Conservation (phyloP, 2,797 vertebrate species). For the Diceros bicornis region DNA sequence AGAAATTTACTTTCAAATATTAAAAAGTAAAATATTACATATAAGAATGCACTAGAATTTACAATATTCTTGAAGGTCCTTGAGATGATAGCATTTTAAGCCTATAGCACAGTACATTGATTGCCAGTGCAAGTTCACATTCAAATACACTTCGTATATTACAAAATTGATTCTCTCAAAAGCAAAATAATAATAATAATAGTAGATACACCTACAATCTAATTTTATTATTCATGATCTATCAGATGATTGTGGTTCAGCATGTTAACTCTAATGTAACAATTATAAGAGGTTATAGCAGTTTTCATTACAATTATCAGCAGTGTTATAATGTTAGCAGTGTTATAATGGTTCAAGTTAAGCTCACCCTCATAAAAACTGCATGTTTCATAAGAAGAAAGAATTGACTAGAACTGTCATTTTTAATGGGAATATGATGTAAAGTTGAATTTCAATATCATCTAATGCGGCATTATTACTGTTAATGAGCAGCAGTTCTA, state of each 20-base stretch:
- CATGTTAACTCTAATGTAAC: conserved; percentile 29
- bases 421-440: conserved; percentile 68
- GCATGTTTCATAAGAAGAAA: neutral
- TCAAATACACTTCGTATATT: conserved; percentile 53
- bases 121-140: neutral
- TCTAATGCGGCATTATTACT: conserved; percentile 9
- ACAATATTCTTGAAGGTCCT: conserved; percentile 27
- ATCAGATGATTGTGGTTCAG: conserved; percentile 33
- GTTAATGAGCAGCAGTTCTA: conserved; percentile 48
- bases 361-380: conserved; percentile 60
- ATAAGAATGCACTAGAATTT: conserved; percentile 38
- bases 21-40: conserved; percentile 24
- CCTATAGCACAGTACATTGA: neutral
- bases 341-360: conserved; percentile 45
- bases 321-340: conserved; percentile 20
- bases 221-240: conserved; percentile 43
- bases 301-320: conserved; percentile 61
- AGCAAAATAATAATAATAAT: conserved; percentile 35
- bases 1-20: conserved; percentile 1
- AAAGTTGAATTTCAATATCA: conserved; percentile 67
- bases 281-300: conserved; percentile 58
- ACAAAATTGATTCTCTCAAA: conserved; percentile 41
- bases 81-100: conserved; percentile 53
- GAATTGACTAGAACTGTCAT: conserved; percentile 36
- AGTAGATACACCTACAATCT: neutral